Percentiles rank a stretch among this genome's conserved stretches.
phyloP scores from a whole-genome alignment of 1,140 invertebrate genomes.

The Papilio xuthus region DNA sequence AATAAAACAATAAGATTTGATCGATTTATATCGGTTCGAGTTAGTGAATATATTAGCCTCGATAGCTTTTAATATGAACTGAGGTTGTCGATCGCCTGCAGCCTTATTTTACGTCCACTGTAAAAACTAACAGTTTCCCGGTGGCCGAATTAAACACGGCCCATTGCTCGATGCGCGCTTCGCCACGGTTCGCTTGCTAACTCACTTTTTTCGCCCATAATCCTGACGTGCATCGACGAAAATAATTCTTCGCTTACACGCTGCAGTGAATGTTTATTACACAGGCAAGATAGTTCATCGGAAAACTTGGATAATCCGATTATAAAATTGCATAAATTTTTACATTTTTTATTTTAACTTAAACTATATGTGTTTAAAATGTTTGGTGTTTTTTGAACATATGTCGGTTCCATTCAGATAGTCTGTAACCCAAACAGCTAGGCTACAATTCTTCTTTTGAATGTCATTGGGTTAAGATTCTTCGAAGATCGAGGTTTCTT shows the following conservation, averaged over 20 bases:
- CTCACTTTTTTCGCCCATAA: constrained; percentile 45
- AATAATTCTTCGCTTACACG: constrained; percentile 35
- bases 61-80: constrained; percentile 57
- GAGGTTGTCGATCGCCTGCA: constrained; percentile 48
- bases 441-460: too few species aligned
- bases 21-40: constrained; percentile 42
- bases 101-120: constrained; percentile 60
- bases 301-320: neutral
- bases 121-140: constrained; percentile 66
- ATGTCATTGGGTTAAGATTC: too few species aligned
- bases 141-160: constrained; percentile 58
- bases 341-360: too few species aligned
- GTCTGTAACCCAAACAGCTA: too few species aligned
- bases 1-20: constrained; percentile 18
- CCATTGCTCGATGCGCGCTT: constrained; percentile 53
- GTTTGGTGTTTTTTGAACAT: too few species aligned
- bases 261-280: constrained; percentile 24
- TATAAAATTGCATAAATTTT: neutral
- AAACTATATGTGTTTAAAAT: too few species aligned
- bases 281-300: neutral
- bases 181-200: constrained; percentile 51
- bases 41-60: constrained; percentile 45
- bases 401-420: too few species aligned
- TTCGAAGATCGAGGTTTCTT: too few species aligned
- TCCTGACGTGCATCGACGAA: constrained; percentile 37